Conservation (phyloP, 1,140 invertebrate genomes). For the Melitaea cinxia region DNA sequence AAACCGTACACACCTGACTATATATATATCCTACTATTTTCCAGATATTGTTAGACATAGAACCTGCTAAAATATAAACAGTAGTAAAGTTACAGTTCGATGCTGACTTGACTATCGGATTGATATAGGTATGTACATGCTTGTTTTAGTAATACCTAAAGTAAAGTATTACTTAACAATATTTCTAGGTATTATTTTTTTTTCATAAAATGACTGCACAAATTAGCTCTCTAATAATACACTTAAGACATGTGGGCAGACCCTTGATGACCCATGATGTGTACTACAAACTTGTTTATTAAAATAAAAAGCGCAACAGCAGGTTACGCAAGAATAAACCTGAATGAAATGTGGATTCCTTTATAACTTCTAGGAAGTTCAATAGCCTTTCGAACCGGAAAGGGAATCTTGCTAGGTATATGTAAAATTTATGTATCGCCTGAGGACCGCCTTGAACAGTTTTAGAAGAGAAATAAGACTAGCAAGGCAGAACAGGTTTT, state of each 20-base stretch:
- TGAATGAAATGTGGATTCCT: constrained; percentile 67
- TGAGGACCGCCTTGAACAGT: constrained; percentile 20
- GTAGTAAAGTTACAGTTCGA: no score
- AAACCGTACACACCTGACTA: no score
- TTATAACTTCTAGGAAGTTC: constrained; percentile 70
- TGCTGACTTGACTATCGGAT: no score
- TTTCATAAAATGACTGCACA: constrained; percentile 19
- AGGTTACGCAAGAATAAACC: constrained; percentile 67
- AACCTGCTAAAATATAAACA: no score
- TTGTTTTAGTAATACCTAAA: no score
- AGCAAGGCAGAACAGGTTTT: no score
- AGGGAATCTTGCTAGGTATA: constrained; percentile 37
- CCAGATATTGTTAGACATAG: no score
- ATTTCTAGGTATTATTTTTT: constrained; percentile 2
- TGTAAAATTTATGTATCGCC: constrained; percentile 36
- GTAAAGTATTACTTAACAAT: no score
- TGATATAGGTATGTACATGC: no score
- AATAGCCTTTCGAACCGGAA: constrained; percentile 60
- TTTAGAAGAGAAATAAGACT: background rate
- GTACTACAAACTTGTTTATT: constrained; percentile 45
- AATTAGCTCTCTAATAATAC: constrained; percentile 19
- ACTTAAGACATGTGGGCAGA: constrained; percentile 29
- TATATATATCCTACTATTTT: no score
- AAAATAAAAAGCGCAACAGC: constrained; percentile 59
- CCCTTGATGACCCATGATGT: constrained; percentile 16